Conservation (phyloP, 2,888 invertebrate species). For the Drosophila tripunctata region DNA sequence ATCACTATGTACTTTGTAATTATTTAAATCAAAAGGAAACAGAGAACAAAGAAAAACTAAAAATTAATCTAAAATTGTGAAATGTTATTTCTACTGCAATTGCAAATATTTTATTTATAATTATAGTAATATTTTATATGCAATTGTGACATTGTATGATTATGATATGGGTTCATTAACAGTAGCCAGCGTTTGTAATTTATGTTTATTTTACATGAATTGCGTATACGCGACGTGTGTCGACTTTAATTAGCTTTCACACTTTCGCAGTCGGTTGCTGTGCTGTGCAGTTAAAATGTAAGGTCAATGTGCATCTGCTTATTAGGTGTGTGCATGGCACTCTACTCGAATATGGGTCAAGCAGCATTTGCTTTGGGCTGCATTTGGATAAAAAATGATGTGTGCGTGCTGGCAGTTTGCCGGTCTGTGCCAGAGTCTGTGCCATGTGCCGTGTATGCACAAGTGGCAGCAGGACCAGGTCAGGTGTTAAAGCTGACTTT, state of each 20-base stretch:
- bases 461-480: conserved; percentile 45
- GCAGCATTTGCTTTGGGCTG: conserved; percentile 16
- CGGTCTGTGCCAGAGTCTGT: conserved; percentile 7
- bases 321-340: conserved; percentile 42
- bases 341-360: conserved; percentile 59
- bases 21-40: conserved; percentile 24
- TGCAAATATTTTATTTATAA: not conserved
- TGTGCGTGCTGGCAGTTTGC: conserved; percentile 50
- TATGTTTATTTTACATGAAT: conserved; percentile 21
- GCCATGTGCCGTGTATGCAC: conserved; percentile 9
- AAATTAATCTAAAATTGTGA: conserved; percentile 45
- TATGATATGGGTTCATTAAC: conserved; percentile 19
- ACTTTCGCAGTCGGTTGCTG: conserved; percentile 11
- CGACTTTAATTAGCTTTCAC: conserved; percentile 63
- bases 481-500: conserved; percentile 62
- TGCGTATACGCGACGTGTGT: conserved; percentile 30
- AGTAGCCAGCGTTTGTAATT: conserved; percentile 8
- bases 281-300: conserved; percentile 20
- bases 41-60: conserved; percentile 1
- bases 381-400: conserved; percentile 64
- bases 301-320: conserved; percentile 67
- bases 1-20: no score
- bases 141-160: conserved; percentile 9
- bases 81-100: conserved; percentile 34
- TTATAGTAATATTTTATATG: conserved; percentile 8